Percentiles rank a stretch among this genome's conserved stretches.
Evolutionary conservation across 2,113 vertebrate species (phyloP).

Genomic region (Plecturocebus donacophilus): DNA sequence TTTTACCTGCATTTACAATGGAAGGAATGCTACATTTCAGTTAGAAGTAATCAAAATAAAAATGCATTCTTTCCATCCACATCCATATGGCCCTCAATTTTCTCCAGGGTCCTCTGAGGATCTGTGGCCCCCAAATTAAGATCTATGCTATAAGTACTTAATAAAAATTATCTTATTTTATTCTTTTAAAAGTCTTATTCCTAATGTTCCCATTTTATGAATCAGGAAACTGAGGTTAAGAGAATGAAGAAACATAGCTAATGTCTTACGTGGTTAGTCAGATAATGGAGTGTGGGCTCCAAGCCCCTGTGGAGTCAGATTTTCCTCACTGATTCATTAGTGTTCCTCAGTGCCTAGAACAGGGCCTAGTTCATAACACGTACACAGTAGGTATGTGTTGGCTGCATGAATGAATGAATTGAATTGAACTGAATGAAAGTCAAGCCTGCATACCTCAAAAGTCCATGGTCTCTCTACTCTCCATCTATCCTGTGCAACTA

Average conservation of each 20-base stretch:
- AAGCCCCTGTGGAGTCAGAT: not conserved
- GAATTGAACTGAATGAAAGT: not conserved
- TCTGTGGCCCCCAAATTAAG: not conserved
- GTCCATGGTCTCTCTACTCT: not conserved
- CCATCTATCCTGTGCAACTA: not conserved
- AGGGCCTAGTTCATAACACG: not conserved
- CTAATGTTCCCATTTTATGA: not conserved
- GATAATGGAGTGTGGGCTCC: not conserved
- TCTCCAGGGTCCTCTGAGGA: not conserved
- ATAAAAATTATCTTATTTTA: not conserved
- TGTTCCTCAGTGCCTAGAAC: not conserved
- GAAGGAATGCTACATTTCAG: not conserved
- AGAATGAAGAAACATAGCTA: not conserved
- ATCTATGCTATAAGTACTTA: not conserved
- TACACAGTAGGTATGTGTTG: not conserved
- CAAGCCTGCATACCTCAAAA: not conserved
- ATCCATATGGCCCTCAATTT: not conserved
- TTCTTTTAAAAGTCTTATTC: conserved; percentile 11
- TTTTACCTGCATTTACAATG: not conserved
- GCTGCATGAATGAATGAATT: not conserved
- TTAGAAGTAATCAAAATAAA: not conserved
- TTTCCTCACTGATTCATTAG: not conserved
- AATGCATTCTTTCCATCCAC: not conserved
- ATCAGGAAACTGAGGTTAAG: not conserved
- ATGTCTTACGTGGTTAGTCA: not conserved